Conservation (phyloP, 2,888 invertebrate species). For the Helleia helle region DNA sequence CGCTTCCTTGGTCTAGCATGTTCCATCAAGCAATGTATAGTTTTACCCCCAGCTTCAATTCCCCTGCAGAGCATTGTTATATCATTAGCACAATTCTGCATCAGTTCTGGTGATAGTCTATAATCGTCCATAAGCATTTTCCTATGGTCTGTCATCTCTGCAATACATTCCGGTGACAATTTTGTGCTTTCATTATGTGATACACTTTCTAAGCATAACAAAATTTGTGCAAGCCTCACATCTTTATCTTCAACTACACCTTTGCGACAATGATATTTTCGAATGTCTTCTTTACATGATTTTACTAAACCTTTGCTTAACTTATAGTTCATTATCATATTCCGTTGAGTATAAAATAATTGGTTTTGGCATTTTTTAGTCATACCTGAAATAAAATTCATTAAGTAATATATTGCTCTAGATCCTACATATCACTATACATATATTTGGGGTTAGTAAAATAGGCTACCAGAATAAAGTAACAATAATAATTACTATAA, state of each 20-base stretch:
- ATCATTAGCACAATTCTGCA: constrained; percentile 89
- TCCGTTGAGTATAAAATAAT: constrained; percentile 86
- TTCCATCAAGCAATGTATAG: constrained; percentile 96
- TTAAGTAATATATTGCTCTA: neutral
- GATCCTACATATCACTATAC: no score
- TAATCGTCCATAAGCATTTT: constrained; percentile 95
- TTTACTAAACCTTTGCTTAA: constrained; percentile 90
- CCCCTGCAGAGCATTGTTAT: constrained; percentile 84
- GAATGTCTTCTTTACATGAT: constrained; percentile 93
- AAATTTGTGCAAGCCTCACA: constrained; percentile 89
- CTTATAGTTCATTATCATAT: constrained; percentile 92
- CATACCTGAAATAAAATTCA: constrained; percentile 51
- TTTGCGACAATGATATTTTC: constrained; percentile 87
- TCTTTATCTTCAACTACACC: constrained; percentile 87
- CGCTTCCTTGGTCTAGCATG: constrained; percentile 80
- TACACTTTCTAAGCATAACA: constrained; percentile 92
- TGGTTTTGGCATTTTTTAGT: constrained; percentile 85
- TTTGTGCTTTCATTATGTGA: constrained; percentile 81
- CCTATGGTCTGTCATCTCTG: constrained; percentile 93
- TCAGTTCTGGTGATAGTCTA: constrained; percentile 93
- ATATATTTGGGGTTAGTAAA: no score
- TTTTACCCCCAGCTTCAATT: constrained; percentile 86
- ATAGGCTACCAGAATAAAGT: no score
- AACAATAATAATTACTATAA: no score
- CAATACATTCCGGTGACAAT: constrained; percentile 84